phyloP scores from a whole-genome alignment of 2,113 vertebrate genomes.

The Eurystomus gularis region DNA sequence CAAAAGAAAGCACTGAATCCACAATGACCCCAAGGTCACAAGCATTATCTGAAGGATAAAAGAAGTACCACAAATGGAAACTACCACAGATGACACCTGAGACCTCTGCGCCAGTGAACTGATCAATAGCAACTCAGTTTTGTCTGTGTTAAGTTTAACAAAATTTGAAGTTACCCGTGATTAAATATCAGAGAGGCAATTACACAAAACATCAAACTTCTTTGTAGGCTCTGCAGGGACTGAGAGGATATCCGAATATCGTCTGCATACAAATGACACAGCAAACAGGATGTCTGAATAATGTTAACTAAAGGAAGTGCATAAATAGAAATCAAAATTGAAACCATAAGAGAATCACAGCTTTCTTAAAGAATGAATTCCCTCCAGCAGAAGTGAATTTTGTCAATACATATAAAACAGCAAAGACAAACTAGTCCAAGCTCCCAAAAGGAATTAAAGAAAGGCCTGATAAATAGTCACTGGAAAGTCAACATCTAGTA shows the following conservation, averaged over 20 bases:
- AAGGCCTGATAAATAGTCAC: conserved; percentile 22
- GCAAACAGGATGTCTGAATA: conserved; percentile 21
- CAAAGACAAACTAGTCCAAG: background rate
- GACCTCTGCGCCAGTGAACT: conserved; percentile 48
- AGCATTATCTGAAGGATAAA: conserved; percentile 72
- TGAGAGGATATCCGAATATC: background rate
- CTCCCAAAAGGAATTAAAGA: background rate
- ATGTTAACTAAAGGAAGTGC: background rate
- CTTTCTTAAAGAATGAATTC: background rate
- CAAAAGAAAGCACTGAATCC: conserved; percentile 68
- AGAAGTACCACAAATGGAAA: conserved; percentile 72
- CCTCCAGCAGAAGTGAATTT: conserved; percentile 5
- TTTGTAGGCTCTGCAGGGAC: conserved; percentile 34
- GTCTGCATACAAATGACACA: conserved; percentile 38
- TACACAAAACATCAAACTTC: conserved; percentile 65
- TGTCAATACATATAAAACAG: background rate
- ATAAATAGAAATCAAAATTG: conserved; percentile 37
- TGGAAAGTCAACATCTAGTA: background rate
- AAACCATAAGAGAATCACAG: conserved; percentile 17
- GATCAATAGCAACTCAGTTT: conserved; percentile 70
- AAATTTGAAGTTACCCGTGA: conserved; percentile 64
- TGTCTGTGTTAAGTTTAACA: conserved; percentile 66
- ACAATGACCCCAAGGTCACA: conserved; percentile 60
- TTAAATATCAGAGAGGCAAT: conserved; percentile 69
- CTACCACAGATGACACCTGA: conserved; percentile 67